Base-by-base conservation (phyloP, 2,888 invertebrate genomes). In the Erannis defoliaria region DNA sequence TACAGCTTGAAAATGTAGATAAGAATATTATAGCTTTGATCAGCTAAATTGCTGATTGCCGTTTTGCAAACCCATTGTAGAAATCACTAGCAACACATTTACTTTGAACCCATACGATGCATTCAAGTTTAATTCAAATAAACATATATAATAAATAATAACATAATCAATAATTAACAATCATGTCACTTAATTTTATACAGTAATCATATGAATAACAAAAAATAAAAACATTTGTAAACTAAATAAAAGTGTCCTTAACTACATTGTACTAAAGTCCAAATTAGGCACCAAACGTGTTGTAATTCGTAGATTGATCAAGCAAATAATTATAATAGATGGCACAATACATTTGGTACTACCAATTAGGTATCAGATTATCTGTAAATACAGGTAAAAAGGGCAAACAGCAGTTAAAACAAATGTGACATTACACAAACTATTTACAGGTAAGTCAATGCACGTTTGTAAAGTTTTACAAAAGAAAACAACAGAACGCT, bases 1-100 rank as follows among this genome's bases (percentile, higher is more conserved):
- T 42, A 59, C 19, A 53, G 51, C 38, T 55, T 45, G n/a, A 46
- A 21, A 26, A 14, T 26, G 48, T 60, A 64, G 55, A 55, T 61
- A 61, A 40, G 55, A 29, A 12, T 35, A 21, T 51, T 21, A 23
- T 57, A 43, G 53, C 49, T 53, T 48, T 26, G n/a, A n/a, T 57
- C 53, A 49, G 40, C 46, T 38, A 9, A 12, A 55, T 19, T 29
- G 60, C 43, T 49, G 40, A 40, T 43, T 42, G 6, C 23, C 42
- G 19, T 48, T 48, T 46, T 45, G 54, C 19, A 19, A 42, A 49
- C 37, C 42, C 54, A 45, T 31, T 33, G 55, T 50, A 59, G 51
- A 8, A 23, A 35, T 54, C 55, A 50, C 35, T 62, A 62, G 50
- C 4, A 9, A 49, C 61, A 61, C 51, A 1, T 43, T 42, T 49